Conservation (phyloP, 2,888 invertebrate species). For the Polydesmus complanatus region DNA sequence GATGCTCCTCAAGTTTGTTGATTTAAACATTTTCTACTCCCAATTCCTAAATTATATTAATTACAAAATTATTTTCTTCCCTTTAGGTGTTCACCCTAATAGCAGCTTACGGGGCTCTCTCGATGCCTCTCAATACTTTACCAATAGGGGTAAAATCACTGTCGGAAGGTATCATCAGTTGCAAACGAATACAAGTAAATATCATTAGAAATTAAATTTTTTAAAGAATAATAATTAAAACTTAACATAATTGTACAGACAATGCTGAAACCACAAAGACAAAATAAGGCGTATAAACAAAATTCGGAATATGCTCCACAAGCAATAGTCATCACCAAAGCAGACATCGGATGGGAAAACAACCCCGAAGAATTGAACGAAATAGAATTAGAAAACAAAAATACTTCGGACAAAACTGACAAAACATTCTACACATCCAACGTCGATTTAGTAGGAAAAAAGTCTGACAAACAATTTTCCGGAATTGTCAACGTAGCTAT, state of each 20-base stretch:
- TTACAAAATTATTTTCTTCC: neutral
- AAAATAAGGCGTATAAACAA: neutral
- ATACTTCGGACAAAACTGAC: no score
- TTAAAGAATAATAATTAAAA: neutral
- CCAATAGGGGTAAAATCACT: constrained; percentile 13
- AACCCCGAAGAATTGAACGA: neutral
- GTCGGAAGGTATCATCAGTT: constrained; percentile 13
- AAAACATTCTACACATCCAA: no score
- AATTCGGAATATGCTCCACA: no score
- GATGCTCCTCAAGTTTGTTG: constrained; percentile 43
- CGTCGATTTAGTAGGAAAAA: neutral
- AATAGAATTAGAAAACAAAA: neutral
- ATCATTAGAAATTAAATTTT: neutral
- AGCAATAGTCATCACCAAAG: neutral
- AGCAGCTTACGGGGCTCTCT: constrained; percentile 3
- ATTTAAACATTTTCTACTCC: neutral
- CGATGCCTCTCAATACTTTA: constrained; percentile 12
- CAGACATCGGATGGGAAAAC: neutral
- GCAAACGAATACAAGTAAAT: constrained; percentile 14
- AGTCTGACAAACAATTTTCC: neutral
- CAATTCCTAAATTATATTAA: neutral
- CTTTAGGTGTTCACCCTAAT: neutral
- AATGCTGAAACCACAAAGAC: neutral
- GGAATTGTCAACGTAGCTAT: neutral
- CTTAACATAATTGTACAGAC: neutral